Conservation (phyloP, 2,797 vertebrate species). For the Geotrypetes seraphini region DNA sequence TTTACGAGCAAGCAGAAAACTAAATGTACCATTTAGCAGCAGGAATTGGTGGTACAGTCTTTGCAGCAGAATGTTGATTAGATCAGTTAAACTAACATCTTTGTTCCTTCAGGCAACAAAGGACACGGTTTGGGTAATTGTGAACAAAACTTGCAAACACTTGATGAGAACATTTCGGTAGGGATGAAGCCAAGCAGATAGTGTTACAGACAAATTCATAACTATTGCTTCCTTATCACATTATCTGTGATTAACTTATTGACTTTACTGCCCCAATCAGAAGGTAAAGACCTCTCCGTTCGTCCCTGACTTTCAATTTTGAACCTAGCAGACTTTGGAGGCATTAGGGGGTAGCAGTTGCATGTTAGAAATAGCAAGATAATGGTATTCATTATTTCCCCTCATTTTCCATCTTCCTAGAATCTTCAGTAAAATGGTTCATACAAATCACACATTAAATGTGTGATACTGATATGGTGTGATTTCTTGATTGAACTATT, state of each 20-base stretch:
- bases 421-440: conserved; percentile 1
- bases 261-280: conserved; percentile 4
- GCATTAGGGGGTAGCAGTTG: not conserved
- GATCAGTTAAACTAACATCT: conserved; percentile 5
- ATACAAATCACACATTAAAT: conserved; percentile 16
- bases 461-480: not conserved
- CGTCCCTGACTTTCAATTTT: not conserved
- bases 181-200: conserved; percentile 15
- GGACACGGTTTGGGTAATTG: conserved; percentile 4
- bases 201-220: not conserved
- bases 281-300: conserved; percentile 2
- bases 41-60: conserved; percentile 5
- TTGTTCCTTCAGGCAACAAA: not conserved
- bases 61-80: conserved; percentile 11
- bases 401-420: not conserved
- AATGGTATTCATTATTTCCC: not conserved
- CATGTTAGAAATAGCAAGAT: not conserved
- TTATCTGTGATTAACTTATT: not conserved
- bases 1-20: conserved; percentile 31
- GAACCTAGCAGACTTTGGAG: not conserved
- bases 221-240: not conserved
- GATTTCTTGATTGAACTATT: conserved; percentile 16
- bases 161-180: not conserved
- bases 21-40: conserved; percentile 6
- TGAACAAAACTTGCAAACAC: not conserved